A percentile compares a stretch with the other conserved stretches of the same genome.
phyloP scores from a whole-genome alignment of 1,140 invertebrate species.

The Brevipalpus yothersi region DNA sequence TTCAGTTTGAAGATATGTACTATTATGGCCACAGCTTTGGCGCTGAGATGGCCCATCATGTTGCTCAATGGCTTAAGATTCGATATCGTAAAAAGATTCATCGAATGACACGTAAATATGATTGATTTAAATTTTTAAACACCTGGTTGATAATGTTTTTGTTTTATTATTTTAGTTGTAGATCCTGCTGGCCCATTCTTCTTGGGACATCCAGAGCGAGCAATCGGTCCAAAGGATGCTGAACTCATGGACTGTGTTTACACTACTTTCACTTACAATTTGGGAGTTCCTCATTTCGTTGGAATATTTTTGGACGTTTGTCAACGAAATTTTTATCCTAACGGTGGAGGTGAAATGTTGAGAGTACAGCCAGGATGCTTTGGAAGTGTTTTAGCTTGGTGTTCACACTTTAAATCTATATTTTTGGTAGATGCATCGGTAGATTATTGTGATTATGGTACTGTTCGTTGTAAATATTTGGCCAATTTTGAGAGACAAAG shows the following conservation, averaged over 20 bases:
- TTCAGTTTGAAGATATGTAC: constrained; percentile 27
- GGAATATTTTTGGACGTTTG: constrained; percentile 35
- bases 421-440: neutral
- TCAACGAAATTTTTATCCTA: constrained; percentile 54
- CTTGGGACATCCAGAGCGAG: constrained; percentile 44
- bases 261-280: constrained; percentile 55
- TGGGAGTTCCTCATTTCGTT: constrained; percentile 42
- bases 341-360: constrained; percentile 33
- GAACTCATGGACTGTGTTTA: constrained; percentile 63
- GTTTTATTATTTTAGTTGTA: constrained; percentile 30
- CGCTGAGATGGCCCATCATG: constrained; percentile 14
- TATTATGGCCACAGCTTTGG: constrained; percentile 32
- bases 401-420: neutral
- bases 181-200: constrained; percentile 84
- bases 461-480: too few relatives aligned
- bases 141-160: neutral
- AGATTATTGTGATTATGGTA: too few relatives aligned
- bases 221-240: constrained; percentile 55
- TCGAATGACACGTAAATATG: constrained; percentile 32
- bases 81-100: constrained; percentile 30
- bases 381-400: neutral
- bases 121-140: neutral
- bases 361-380: constrained; percentile 37
- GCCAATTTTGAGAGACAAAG: too few relatives aligned
- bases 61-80: constrained; percentile 18